Base-by-base conservation (phyloP, 35 echinoderm and acorn worm species). In the Stichopus chloronotus region DNA sequence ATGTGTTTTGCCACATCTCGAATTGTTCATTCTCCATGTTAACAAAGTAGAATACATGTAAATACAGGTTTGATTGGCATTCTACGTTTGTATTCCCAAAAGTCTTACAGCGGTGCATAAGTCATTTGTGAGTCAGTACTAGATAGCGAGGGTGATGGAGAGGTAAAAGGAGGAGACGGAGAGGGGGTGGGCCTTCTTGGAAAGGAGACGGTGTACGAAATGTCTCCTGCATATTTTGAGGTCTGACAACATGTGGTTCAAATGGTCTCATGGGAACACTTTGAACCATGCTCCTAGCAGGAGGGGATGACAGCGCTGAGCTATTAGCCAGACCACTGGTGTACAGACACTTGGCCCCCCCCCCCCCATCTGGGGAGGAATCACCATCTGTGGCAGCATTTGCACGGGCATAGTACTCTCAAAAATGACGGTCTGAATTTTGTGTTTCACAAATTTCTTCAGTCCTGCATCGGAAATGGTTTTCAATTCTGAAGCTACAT, bases 391-490 rank as follows among this genome's bases (percentile, higher is more conserved):
- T 76, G n/a, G n/a, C n/a, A 76, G 72, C 72, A 76, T 76, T 76
- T 76, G 72, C 72, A 76, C 72, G 72, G 72, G 72, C 72, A 76
- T 76, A 76, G 72, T 76, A 76, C 72, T 11, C 65, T 71, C 65
- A 71, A 71, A 71, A 71, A 71, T 71, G 1, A 71, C 65, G 65
- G 11, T 71, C 65, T 76, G 72, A 76, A 76, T 76, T 4, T 76
- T 76, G 72, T 76, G 72, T 76, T 76, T 76, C 72, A 76, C 72
- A 76, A 76, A 76, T 76, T 76, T 76, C 72, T 76, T 76, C 72
- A 76, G 72, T 76, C 72, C 72, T 76, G 72, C 72, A 76, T 76
- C 72, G 4, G 72, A 76, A 76, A 76, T 76, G 72, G 72, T 76
- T 76, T 76, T 76, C 72, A 76, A 76, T 76, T 76, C 72, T 76